Evolutionary conservation across 2,797 vertebrate species (phyloP).

Genomic region (Protosalanx chinensis): DNA sequence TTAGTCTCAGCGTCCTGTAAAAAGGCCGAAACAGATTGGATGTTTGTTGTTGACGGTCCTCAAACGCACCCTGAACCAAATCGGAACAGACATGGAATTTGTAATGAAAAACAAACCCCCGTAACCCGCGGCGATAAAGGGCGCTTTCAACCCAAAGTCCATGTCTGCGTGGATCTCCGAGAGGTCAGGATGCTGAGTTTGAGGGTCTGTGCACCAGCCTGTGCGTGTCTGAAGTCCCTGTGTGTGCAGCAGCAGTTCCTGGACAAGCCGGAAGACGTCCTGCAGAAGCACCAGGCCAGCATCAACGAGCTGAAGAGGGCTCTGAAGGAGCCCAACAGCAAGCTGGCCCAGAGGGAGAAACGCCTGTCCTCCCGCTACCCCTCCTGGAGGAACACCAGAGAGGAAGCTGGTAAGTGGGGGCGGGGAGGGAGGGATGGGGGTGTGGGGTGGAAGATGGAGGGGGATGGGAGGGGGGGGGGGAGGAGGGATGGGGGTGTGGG

Average conservation of each 20-base stretch:
- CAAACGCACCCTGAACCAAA: not conserved
- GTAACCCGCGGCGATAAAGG: not conserved
- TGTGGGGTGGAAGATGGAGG: too few species aligned
- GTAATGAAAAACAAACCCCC: not conserved
- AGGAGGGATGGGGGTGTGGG: too few species aligned
- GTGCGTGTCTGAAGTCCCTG: constrained; percentile 16
- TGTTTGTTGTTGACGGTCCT: constrained; percentile 5
- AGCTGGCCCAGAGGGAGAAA: constrained; percentile 89
- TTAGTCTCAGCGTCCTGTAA: constrained; percentile 1
- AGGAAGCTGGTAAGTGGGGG: constrained; percentile 73
- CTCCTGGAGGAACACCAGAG: constrained; percentile 86
- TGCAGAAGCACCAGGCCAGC: constrained; percentile 98
- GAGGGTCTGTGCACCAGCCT: not conserved
- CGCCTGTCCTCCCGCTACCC: constrained; percentile 83
- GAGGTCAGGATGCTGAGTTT: too few species aligned
- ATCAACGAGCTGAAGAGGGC: constrained; percentile 98
- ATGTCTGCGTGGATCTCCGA: constrained; percentile 4
- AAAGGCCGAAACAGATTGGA: constrained; percentile 9
- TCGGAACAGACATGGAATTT: not conserved
- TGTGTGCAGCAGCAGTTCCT: constrained; percentile 80
- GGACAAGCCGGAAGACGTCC: constrained; percentile 95
- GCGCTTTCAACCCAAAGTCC: constrained; percentile 6
- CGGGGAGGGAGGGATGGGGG: too few species aligned
- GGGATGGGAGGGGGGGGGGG: too few species aligned
- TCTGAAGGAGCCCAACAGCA: constrained; percentile 95